Conservation (phyloP, 2,888 invertebrate genomes). For the Oxycera nigricornis region DNA sequence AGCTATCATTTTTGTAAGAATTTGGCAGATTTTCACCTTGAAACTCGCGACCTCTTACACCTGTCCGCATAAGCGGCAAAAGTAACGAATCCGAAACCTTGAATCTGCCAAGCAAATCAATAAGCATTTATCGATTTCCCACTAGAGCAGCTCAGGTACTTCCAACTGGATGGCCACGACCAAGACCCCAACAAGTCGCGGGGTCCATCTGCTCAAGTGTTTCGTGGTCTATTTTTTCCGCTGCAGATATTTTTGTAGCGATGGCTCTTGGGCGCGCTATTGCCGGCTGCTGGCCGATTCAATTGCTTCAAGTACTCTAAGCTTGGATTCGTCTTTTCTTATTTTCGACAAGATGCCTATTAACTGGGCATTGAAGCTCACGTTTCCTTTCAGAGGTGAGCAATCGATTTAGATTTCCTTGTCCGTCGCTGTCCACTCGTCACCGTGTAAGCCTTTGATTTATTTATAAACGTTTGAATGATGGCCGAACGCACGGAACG, state of each 20-base stretch:
- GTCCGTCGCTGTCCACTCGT: neutral
- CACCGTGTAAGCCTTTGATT: slow-evolving; percentile 4
- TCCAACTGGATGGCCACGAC: neutral
- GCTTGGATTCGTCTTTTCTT: slow-evolving; percentile 3
- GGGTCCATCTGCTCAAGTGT: neutral
- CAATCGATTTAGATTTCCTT: neutral
- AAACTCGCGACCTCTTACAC: too few relatives aligned
- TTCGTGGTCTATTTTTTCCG: slow-evolving; percentile 13
- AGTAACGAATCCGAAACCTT: too few relatives aligned
- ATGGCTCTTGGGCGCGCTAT: slow-evolving; percentile 9
- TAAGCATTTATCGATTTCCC: too few relatives aligned
- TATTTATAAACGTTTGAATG: slow-evolving; percentile 23
- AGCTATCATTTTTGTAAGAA: too few relatives aligned
- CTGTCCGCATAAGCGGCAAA: too few relatives aligned
- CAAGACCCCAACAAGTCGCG: neutral
- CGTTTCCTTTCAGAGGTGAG: neutral
- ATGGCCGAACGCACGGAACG: too few relatives aligned
- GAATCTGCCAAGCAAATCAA: too few relatives aligned
- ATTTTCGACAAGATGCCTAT: slow-evolving; percentile 12
- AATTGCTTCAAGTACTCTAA: slow-evolving; percentile 33
- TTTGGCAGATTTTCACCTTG: too few relatives aligned
- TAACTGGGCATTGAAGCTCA: slow-evolving; percentile 19
- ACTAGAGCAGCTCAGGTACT: neutral
- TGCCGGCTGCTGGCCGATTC: slow-evolving; percentile 26
- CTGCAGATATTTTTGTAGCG: slow-evolving; percentile 2